Evolutionary conservation across 2,888 invertebrate genomes (phyloP).

Genomic region (Trachelus stipa): DNA sequence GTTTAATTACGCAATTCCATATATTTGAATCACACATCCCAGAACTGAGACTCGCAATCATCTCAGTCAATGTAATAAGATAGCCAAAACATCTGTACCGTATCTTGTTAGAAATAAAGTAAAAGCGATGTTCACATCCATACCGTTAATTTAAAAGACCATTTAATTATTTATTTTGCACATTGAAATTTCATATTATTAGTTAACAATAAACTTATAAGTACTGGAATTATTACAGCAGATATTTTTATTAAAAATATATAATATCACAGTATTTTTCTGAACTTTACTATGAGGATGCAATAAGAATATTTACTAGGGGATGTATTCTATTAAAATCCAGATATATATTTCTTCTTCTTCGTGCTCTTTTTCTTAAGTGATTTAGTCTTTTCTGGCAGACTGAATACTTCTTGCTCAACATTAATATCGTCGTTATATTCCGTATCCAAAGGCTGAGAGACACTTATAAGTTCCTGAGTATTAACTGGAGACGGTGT

Average conservation of each 20-base stretch:
- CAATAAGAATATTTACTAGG: too few species aligned
- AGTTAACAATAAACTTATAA: too few species aligned
- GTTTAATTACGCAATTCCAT: not conserved
- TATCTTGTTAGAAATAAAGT: not conserved
- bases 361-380: conserved; percentile 30
- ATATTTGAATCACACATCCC: not conserved
- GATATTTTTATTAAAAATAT: too few species aligned
- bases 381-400: conserved; percentile 40
- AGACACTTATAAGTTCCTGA: conserved; percentile 52
- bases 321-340: conserved; percentile 33
- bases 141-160: not conserved
- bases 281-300: too few species aligned
- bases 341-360: conserved; percentile 37
- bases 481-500: conserved; percentile 35
- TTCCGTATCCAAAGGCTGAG: conserved; percentile 31
- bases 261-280: too few species aligned
- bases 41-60: not conserved
- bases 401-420: conserved; percentile 37
- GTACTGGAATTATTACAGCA: too few species aligned
- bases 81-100: not conserved
- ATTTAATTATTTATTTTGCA: too few species aligned
- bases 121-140: not conserved
- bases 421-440: too few species aligned
- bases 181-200: too few species aligned
- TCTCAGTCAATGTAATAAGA: not conserved